A percentile compares a stretch with the other conserved stretches of the same genome.
phyloP scores from a whole-genome alignment of 2,797 vertebrate genomes.

The Mastacembelus armatus region DNA sequence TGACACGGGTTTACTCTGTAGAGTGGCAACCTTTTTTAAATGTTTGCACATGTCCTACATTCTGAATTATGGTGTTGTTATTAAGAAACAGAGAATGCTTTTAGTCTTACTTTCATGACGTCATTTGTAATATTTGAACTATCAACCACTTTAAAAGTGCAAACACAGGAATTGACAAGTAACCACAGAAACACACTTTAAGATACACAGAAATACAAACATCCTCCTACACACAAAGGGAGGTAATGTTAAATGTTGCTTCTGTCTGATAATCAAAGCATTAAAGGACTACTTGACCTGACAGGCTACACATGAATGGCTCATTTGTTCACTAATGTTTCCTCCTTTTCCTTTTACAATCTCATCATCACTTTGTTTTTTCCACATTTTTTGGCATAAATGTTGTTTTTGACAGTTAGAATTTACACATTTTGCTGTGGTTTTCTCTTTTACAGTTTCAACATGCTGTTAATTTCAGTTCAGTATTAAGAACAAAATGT shows the following conservation, averaged over 20 bases:
- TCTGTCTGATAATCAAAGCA: slow-evolving; percentile 59
- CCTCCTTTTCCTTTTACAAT: slow-evolving; percentile 25
- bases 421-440: neutral
- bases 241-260: slow-evolving; percentile 61
- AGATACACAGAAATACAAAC: slow-evolving; percentile 17
- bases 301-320: slow-evolving; percentile 59
- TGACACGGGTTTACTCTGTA: neutral
- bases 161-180: neutral
- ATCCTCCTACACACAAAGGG: slow-evolving; percentile 40
- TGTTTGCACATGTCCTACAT: neutral
- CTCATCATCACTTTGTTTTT: slow-evolving; percentile 23
- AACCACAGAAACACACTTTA: slow-evolving; percentile 16
- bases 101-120: slow-evolving; percentile 16
- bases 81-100: slow-evolving; percentile 3
- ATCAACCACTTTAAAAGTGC: slow-evolving; percentile 28
- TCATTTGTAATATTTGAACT: slow-evolving; percentile 32
- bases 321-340: slow-evolving; percentile 64
- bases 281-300: slow-evolving; percentile 75
- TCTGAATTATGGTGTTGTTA: slow-evolving; percentile 31
- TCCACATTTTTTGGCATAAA: slow-evolving; percentile 18
- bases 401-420: slow-evolving; percentile 16
- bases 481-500: too few species aligned
- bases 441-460: slow-evolving; percentile 12
- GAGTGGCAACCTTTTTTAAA: neutral
- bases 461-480: neutral